These are phyloP conservation scores for Emydura subglobosa DNA, from an alignment of 2,113 vertebrate genomes.

Conservation along the genomic window DNA sequence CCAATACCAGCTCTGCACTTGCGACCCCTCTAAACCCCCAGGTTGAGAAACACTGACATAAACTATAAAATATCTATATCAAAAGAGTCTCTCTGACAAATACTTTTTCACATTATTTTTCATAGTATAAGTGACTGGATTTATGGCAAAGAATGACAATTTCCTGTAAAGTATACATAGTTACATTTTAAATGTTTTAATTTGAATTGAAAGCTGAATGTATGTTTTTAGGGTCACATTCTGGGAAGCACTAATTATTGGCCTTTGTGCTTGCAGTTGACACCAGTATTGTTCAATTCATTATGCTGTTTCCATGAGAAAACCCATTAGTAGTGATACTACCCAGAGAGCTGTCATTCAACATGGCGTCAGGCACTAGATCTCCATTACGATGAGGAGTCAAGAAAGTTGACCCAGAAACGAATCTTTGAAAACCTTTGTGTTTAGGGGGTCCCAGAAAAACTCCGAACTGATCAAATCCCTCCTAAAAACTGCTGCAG, in stretches of 20 bases:
- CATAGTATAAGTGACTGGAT: conserved; percentile 16
- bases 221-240: conserved; percentile 37
- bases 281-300: conserved; percentile 30
- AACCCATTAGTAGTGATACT: conserved; percentile 1
- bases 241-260: conserved; percentile 39
- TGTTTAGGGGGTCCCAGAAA: neutral
- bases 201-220: conserved; percentile 44
- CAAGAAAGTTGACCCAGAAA: conserved; percentile 27
- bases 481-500: neutral
- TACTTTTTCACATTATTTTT: neutral
- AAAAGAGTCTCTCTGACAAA: neutral
- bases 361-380: neutral
- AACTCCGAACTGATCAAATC: neutral
- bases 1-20: too few species aligned
- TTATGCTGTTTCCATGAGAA: conserved; percentile 39
- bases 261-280: conserved; percentile 31
- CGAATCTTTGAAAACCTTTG: neutral
- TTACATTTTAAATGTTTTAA: neutral
- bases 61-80: neutral
- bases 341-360: conserved; percentile 20
- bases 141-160: neutral
- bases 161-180: neutral
- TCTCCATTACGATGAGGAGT: neutral
- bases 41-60: too few species aligned
- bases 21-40: too few species aligned